These are phyloP conservation scores for Amiota mariae DNA, from an alignment of 2,888 invertebrate species.

Conservation along the genomic window DNA sequence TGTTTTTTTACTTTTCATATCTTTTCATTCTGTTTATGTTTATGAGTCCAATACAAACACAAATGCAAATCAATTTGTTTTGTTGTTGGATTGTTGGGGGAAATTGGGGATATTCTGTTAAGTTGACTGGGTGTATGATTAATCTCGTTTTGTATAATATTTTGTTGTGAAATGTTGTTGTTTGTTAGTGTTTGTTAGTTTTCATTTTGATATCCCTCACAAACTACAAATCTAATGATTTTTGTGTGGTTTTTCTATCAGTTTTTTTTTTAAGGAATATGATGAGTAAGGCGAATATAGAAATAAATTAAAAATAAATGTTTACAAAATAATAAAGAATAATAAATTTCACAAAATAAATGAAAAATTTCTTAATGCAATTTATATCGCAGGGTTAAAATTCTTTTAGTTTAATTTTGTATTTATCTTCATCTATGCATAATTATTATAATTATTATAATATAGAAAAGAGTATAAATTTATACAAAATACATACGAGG, in stretches of 20 bases:
- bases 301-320: too few relatives aligned
- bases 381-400: neutral
- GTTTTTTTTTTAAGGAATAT: neutral
- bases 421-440: too few relatives aligned
- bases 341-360: too few relatives aligned
- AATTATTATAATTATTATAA: too few relatives aligned
- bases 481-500: too few relatives aligned
- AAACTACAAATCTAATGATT: neutral
- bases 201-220: neutral
- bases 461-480: too few relatives aligned
- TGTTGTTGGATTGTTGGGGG: conserved; percentile 9
- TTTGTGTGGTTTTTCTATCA: neutral
- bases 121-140: conserved; percentile 12
- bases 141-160: conserved; percentile 18
- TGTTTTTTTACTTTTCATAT: conserved; percentile 46
- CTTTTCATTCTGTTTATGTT: conserved; percentile 50
- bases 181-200: neutral
- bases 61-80: conserved; percentile 60
- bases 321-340: too few relatives aligned
- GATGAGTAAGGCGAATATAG: too few relatives aligned
- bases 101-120: conserved; percentile 15
- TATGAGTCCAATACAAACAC: conserved; percentile 72
- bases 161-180: conserved; percentile 9
- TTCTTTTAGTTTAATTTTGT: neutral
- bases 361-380: neutral